phyloP scores from a whole-genome alignment of 2,113 vertebrate genomes.

The Cnemophilus loriae region DNA sequence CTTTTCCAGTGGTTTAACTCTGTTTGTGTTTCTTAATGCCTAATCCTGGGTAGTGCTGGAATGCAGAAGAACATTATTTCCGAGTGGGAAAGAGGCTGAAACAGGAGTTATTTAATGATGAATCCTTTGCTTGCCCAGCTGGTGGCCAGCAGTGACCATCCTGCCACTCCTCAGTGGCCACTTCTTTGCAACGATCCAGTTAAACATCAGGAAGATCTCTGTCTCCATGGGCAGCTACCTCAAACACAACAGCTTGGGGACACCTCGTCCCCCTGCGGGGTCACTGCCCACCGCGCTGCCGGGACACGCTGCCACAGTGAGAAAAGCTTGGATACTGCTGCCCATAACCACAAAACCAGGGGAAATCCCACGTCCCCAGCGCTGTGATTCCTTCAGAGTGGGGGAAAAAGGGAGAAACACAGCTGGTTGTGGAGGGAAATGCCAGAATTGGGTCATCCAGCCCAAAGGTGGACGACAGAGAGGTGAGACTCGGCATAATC shows the following conservation, averaged over 20 bases:
- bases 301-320: rapidly evolving
- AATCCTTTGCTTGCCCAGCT: neutral
- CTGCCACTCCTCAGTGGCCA: neutral
- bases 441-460: neutral
- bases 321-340: neutral
- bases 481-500: rapidly evolving
- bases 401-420: neutral
- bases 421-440: neutral
- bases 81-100: neutral
- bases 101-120: neutral
- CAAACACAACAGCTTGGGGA: neutral
- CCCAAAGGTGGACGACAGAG: neutral
- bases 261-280: rapidly evolving
- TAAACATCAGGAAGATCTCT: neutral
- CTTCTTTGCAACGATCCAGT: neutral
- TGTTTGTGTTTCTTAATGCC: neutral
- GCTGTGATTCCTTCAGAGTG: neutral
- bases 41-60: neutral
- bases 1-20: neutral
- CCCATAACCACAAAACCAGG: neutral
- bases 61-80: neutral
- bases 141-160: neutral
- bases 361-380: neutral
- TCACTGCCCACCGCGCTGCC: rapidly evolving
- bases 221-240: neutral